Conservation (phyloP, 1,140 invertebrate species). For the Coptotermes formosanus region DNA sequence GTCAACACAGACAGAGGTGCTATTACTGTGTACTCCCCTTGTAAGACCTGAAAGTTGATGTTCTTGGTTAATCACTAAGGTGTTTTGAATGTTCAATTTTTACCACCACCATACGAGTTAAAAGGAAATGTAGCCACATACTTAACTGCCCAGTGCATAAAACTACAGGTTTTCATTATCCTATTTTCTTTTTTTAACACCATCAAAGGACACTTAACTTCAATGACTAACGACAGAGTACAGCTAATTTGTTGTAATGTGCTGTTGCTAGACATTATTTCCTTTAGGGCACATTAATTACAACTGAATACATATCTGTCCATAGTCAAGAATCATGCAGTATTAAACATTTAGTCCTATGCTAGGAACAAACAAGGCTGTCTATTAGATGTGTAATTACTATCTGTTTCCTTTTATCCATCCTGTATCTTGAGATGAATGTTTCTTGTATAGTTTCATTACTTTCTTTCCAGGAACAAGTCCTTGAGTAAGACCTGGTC, state of each 20-base stretch:
- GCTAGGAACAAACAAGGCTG: neutral
- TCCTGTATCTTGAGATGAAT: constrained; percentile 54
- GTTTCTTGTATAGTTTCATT: constrained; percentile 71
- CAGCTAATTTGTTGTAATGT: neutral
- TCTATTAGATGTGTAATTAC: neutral
- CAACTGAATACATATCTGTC: neutral
- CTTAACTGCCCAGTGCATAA: no score
- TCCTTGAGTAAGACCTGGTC: constrained; percentile 73
- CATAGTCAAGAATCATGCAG: neutral
- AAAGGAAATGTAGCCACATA: no score
- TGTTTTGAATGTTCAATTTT: no score
- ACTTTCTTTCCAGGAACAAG: constrained; percentile 82
- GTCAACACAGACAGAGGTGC: no score
- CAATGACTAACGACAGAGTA: neutral
- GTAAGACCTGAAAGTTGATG: no score
- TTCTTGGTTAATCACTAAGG: no score
- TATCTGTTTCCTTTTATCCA: constrained; percentile 40
- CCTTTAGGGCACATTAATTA: neutral
- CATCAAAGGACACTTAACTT: neutral
- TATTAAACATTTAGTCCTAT: neutral
- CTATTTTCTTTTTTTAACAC: neutral
- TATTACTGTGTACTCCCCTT: no score
- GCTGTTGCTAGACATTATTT: neutral
- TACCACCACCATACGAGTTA: no score
- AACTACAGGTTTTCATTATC: no score